A percentile compares a stretch with the other conserved stretches of the same genome.
Evolutionary conservation across 1,140 invertebrate species (phyloP).

Genomic region (Procambarus clarkii): DNA sequence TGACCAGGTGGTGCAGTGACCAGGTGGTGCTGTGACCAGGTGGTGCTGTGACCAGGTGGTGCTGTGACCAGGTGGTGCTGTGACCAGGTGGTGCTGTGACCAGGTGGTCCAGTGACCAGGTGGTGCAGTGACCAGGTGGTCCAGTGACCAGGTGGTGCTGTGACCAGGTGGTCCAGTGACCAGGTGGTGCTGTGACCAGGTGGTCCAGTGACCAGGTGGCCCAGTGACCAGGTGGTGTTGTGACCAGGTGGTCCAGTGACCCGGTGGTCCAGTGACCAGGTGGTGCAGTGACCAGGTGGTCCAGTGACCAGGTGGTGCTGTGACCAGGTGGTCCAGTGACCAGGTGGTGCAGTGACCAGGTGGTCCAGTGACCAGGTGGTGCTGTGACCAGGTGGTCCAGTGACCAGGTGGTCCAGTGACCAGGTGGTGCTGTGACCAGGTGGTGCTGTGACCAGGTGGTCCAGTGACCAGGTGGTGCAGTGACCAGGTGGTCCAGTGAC

Average conservation of each 20-base stretch:
- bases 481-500: no score
- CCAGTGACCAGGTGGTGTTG: not conserved
- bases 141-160: not conserved
- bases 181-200: not conserved
- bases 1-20: not conserved
- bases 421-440: no score
- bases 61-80: not conserved
- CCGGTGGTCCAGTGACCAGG: not conserved
- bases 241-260: not conserved
- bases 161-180: not conserved
- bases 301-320: not conserved
- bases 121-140: not conserved
- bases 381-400: no score
- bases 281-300: not conserved
- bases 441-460: no score
- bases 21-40: not conserved
- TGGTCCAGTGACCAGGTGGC: not conserved
- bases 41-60: not conserved
- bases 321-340: not conserved
- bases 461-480: no score
- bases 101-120: not conserved
- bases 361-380: no score
- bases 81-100: not conserved
- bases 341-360: no score
- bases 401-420: no score